phyloP scores from a whole-genome alignment of 2,888 invertebrate genomes.

The Tethea ocularis region DNA sequence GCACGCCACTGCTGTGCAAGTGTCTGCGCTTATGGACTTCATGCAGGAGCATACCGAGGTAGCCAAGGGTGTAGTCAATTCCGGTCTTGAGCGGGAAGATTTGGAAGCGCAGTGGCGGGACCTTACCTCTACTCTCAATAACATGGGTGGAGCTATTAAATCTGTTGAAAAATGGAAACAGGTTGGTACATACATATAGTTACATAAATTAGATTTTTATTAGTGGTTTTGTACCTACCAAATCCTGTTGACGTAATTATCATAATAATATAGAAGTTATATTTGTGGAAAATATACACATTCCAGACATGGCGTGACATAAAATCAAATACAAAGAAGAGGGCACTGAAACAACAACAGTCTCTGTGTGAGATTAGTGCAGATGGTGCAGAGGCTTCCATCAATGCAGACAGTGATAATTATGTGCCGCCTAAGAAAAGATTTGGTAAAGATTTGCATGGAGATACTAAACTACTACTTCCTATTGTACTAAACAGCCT shows the following conservation, averaged over 20 bases:
- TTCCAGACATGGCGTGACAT: slow-evolving; percentile 46
- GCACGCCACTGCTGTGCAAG: slow-evolving; percentile 42
- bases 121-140: slow-evolving; percentile 27
- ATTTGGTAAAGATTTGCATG: slow-evolving; percentile 22
- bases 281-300: background rate
- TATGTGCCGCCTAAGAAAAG: slow-evolving; percentile 26
- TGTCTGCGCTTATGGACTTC: slow-evolving; percentile 41
- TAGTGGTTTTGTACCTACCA: too few species aligned
- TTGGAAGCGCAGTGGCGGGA: slow-evolving; percentile 42
- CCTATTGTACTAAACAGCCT: too few species aligned
- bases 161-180: slow-evolving; percentile 48
- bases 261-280: background rate
- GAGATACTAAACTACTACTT: background rate
- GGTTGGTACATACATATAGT: slow-evolving; percentile 21
- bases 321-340: slow-evolving; percentile 40
- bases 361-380: slow-evolving; percentile 34
- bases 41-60: slow-evolving; percentile 44
- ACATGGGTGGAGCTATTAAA: slow-evolving; percentile 33
- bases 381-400: slow-evolving; percentile 28
- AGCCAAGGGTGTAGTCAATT: slow-evolving; percentile 34
- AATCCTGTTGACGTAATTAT: too few species aligned
- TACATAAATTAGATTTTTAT: background rate
- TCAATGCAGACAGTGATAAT: slow-evolving; percentile 27
- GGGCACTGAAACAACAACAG: slow-evolving; percentile 33
- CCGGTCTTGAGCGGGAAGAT: slow-evolving; percentile 38